Conservation (phyloP, 2,797 vertebrate genomes). For the Rhynchotus rufescens region DNA sequence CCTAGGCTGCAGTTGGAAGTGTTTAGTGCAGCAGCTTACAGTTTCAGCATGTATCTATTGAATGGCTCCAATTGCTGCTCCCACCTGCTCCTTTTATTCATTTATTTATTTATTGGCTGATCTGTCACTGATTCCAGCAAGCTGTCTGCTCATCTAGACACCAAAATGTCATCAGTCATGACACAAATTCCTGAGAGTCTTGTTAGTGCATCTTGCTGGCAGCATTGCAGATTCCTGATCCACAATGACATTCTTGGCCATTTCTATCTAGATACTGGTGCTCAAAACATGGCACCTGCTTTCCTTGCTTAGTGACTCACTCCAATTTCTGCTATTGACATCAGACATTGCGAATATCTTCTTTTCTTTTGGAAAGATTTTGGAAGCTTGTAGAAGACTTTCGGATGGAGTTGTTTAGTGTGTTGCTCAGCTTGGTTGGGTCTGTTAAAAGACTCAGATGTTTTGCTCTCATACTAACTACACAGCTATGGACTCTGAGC, state of each 20-base stretch:
- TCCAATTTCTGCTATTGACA: neutral
- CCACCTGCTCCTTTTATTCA: neutral
- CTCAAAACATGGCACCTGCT: neutral
- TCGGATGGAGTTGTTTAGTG: neutral
- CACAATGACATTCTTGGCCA: constrained; percentile 14
- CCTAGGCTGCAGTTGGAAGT: neutral
- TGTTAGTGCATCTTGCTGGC: constrained; percentile 40
- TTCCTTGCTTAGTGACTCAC: neutral
- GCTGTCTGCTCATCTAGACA: constrained; percentile 1
- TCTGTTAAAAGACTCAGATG: neutral
- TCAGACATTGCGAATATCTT: neutral
- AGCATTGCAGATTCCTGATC: neutral
- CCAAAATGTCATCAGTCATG: constrained; percentile 37
- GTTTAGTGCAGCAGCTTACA: neutral
- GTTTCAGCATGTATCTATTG: neutral
- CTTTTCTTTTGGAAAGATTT: neutral
- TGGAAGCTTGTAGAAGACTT: neutral
- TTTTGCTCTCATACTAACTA: neutral
- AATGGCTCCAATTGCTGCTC: neutral
- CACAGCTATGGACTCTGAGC: neutral
- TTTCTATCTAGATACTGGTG: neutral
- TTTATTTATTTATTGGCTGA: neutral
- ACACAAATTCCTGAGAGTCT: constrained; percentile 50
- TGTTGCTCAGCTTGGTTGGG: neutral
- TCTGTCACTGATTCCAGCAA: neutral